These are phyloP conservation scores for Fundulus diaphanus DNA, from an alignment of 2,797 vertebrate species.

Conservation along the genomic window DNA sequence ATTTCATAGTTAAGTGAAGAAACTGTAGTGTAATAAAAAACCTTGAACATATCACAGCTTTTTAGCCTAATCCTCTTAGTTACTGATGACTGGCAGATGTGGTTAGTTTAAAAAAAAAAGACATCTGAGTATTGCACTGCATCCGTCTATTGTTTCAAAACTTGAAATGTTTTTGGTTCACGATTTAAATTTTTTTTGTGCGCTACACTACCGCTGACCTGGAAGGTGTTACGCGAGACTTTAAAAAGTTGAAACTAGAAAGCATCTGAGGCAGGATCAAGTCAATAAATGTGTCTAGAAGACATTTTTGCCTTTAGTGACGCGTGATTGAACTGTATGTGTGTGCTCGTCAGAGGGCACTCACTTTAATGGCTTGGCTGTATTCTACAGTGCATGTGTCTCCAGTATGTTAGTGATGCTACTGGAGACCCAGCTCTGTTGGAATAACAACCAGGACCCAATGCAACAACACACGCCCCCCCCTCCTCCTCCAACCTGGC, in stretches of 20 bases:
- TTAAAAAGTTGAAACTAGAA: background rate
- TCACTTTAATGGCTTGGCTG: slow-evolving; percentile 84
- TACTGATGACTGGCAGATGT: too few relatives aligned
- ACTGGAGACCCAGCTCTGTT: slow-evolving; percentile 97
- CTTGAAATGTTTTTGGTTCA: background rate
- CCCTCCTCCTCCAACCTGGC: slow-evolving; percentile 18
- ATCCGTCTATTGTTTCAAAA: background rate
- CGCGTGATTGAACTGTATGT: background rate
- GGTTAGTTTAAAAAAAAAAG: too few relatives aligned
- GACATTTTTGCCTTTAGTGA: background rate
- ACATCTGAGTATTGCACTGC: background rate
- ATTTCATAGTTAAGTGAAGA: background rate
- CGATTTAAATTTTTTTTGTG: background rate
- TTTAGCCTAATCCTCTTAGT: too few relatives aligned
- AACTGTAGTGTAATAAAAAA: background rate
- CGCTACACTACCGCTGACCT: background rate
- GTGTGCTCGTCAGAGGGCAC: slow-evolving; percentile 15
- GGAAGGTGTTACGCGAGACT: background rate
- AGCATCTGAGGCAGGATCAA: background rate
- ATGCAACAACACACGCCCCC: slow-evolving; percentile 52
- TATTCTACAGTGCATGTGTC: slow-evolving; percentile 99
- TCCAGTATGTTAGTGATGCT: slow-evolving; percentile 92
- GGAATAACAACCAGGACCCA: slow-evolving; percentile 94
- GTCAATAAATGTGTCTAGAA: background rate
- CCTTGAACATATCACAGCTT: background rate